A percentile compares a stretch with the other conserved stretches of the same genome.
Evolutionary conservation across 2,113 vertebrate genomes (phyloP).

Genomic region (Cebidichthys violaceus): DNA sequence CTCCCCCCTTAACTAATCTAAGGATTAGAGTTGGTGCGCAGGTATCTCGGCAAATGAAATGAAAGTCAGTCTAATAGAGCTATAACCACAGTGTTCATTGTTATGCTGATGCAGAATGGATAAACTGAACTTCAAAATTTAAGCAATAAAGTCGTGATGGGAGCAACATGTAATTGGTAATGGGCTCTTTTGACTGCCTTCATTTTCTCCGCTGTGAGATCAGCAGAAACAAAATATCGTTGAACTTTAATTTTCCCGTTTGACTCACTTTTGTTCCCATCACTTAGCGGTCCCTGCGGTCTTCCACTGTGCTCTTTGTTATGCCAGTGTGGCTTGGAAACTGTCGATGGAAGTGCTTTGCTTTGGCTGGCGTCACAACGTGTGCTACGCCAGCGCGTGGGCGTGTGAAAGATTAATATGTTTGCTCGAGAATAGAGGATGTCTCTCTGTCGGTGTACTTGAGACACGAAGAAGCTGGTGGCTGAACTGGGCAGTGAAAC

Average conservation of each 20-base stretch:
- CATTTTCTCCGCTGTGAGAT: slow-evolving; percentile 24
- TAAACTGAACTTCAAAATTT: background rate
- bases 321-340: slow-evolving; percentile 35
- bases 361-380: slow-evolving; percentile 47
- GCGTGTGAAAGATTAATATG: slow-evolving; percentile 40
- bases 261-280: slow-evolving; percentile 32
- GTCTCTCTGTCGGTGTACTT: slow-evolving; percentile 1
- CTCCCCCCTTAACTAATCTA: background rate
- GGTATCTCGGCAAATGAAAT: background rate
- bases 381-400: slow-evolving; percentile 12
- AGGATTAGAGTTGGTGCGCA: background rate
- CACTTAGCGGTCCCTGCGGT: slow-evolving; percentile 1
- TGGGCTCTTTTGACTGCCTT: slow-evolving; percentile 5
- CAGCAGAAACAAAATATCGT: slow-evolving; percentile 35
- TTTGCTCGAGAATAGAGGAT: slow-evolving; percentile 42
- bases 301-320: slow-evolving; percentile 43
- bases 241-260: slow-evolving; percentile 39
- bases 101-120: background rate
- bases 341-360: slow-evolving; percentile 38
- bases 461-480: background rate
- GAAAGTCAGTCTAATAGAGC: background rate
- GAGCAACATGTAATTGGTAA: background rate
- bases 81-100: background rate
- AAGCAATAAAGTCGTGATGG: background rate
- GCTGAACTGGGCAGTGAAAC: slow-evolving; percentile 6